These are phyloP conservation scores for Aphodius sticticus DNA, from an alignment of 2,888 invertebrate species.

Conservation along the genomic window DNA sequence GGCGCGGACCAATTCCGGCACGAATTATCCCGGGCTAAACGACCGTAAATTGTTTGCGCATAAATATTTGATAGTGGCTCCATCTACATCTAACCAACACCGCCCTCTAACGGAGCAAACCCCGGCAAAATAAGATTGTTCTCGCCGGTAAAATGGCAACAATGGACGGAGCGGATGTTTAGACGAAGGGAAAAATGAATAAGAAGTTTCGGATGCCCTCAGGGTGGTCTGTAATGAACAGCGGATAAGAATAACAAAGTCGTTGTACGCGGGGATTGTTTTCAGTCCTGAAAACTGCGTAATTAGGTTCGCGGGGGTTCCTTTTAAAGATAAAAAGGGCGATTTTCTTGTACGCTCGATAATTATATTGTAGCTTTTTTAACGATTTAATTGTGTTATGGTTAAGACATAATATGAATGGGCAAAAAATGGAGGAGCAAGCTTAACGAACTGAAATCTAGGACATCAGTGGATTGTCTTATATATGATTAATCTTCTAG, in stretches of 20 bases:
- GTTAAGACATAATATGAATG: no score
- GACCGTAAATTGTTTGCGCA: slow-evolving; percentile 18
- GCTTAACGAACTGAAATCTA: no score
- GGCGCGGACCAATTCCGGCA: background rate
- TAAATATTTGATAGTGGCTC: slow-evolving; percentile 13
- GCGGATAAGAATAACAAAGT: background rate
- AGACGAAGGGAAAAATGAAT: background rate
- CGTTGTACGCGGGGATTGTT: background rate
- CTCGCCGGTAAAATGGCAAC: background rate
- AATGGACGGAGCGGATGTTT: background rate
- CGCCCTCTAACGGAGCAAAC: no score
- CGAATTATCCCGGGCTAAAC: slow-evolving; percentile 6
- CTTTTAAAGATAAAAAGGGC: no score
- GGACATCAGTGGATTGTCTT: no score
- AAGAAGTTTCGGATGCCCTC: background rate
- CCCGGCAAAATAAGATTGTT: no score
- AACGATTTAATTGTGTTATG: no score
- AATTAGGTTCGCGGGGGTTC: background rate
- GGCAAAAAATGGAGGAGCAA: no score
- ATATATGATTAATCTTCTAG: no score
- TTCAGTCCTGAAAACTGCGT: background rate
- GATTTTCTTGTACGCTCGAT: no score
- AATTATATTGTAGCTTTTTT: no score
- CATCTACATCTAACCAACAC: no score
- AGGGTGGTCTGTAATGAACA: background rate